Conservation (phyloP, 2,113 vertebrate genomes). For the Cynoglossus semilaevis region DNA sequence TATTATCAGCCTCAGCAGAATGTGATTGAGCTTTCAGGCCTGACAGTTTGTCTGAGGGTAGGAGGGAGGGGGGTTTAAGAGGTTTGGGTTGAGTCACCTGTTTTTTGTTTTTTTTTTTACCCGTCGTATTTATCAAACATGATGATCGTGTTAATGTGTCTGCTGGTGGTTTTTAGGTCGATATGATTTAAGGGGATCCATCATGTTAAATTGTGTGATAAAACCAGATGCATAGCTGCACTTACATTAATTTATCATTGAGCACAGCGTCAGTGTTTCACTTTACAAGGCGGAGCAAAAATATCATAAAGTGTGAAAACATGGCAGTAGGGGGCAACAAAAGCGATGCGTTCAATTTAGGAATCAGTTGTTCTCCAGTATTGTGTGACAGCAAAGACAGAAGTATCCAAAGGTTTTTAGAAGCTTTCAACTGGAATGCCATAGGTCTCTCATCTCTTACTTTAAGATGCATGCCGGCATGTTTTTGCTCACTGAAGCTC, state of each 20-base stretch:
- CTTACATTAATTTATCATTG: constrained; percentile 2
- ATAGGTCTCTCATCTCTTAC: too few species aligned
- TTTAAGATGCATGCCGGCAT: background rate
- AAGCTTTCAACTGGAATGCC: too few species aligned
- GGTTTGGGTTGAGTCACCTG: background rate
- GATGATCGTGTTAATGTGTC: constrained; percentile 15
- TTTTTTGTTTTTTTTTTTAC: constrained; percentile 7
- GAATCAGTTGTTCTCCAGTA: too few species aligned
- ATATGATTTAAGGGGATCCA: constrained; percentile 5
- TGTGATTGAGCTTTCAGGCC: constrained; percentile 35
- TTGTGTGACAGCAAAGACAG: too few species aligned
- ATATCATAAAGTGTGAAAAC: background rate
- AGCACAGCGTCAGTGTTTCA: background rate
- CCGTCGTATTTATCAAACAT: constrained; percentile 18
- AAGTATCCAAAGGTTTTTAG: too few species aligned
- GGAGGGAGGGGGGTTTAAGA: background rate
- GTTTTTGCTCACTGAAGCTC: background rate
- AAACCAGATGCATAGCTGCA: background rate
- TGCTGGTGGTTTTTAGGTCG: background rate
- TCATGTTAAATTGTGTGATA: background rate
- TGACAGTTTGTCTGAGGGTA: constrained; percentile 10
- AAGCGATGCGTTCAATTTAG: too few species aligned
- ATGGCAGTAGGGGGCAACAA: too few species aligned
- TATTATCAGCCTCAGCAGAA: constrained; percentile 39
- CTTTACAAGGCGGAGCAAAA: background rate